Evolutionary conservation across 1,140 invertebrate species (phyloP).

Genomic region (Drusus annulatus): DNA sequence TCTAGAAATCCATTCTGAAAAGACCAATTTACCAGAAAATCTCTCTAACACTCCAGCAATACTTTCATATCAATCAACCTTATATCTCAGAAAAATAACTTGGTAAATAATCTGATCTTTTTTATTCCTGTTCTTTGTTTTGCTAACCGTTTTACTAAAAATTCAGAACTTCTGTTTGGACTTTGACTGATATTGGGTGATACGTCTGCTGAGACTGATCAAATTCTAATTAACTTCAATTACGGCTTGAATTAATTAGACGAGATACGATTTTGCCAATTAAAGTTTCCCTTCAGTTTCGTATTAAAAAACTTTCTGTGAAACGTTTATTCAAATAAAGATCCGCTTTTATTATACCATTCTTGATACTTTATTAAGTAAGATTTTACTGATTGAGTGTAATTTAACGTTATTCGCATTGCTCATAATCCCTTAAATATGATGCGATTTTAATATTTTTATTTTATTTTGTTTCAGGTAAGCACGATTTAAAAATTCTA

Average conservation of each 20-base stretch:
- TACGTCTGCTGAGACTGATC: conserved; percentile 11
- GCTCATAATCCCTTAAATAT: no score
- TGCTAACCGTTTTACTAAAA: no score
- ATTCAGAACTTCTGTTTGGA: not conserved
- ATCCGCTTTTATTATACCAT: not conserved
- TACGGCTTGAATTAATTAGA: conserved; percentile 42
- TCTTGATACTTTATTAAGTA: no score
- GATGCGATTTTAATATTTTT: not conserved
- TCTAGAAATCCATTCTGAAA: conserved; percentile 11
- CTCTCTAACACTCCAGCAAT: not conserved
- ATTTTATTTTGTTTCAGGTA: conserved; percentile 39
- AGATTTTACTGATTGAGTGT: no score
- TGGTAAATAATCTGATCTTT: no score
- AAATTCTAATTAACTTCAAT: conserved; percentile 49
- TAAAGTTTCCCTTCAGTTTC: conserved; percentile 2
- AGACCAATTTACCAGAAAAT: not conserved
- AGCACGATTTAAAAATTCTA: not conserved
- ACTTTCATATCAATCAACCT: not conserved
- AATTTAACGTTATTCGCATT: no score
- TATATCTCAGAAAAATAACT: not conserved
- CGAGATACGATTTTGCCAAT: conserved; percentile 31
- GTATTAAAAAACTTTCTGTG: not conserved
- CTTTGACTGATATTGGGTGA: not conserved
- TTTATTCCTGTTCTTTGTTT: no score
- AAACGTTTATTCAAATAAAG: not conserved